Evolutionary conservation across 1,140 invertebrate genomes (phyloP).

Genomic region (Homarus americanus): DNA sequence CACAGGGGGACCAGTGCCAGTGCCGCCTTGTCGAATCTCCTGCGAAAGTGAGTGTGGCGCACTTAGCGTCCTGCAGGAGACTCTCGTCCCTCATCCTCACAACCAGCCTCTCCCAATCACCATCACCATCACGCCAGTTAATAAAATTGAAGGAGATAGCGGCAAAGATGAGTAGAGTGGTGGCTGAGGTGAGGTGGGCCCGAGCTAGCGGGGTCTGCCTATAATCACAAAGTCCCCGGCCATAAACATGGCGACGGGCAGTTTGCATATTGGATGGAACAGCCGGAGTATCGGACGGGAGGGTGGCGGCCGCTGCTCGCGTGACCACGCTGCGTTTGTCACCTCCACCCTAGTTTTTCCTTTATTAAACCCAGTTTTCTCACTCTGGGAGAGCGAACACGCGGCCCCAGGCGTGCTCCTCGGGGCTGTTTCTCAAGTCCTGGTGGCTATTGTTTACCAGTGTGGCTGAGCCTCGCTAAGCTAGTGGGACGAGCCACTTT

Average conservation of each 20-base stretch:
- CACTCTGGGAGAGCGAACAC: background rate
- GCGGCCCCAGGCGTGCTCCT: background rate
- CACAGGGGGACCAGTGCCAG: background rate
- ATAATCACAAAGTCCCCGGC: slow-evolving; percentile 49
- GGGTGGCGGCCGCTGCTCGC: background rate
- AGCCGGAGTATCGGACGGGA: background rate
- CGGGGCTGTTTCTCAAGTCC: background rate
- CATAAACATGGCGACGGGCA: slow-evolving; percentile 46
- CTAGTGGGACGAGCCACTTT: background rate
- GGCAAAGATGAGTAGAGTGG: background rate
- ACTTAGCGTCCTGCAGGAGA: background rate
- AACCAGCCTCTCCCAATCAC: background rate
- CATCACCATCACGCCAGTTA: background rate
- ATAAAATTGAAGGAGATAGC: background rate
- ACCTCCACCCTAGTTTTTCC: slow-evolving; percentile 17
- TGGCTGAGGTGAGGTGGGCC: background rate
- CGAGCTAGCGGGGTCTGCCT: background rate
- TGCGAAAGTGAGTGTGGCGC: background rate
- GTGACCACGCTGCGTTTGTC: slow-evolving; percentile 22
- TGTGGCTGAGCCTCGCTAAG: too few relatives aligned
- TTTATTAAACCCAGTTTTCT: slow-evolving; percentile 5
- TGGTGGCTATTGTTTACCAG: background rate
- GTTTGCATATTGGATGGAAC: slow-evolving; percentile 57
- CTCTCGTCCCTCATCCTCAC: background rate
- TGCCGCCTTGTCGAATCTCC: background rate